Evolutionary conservation across 2,113 vertebrate species (phyloP).

Genomic region (Nannospalax galili): DNA sequence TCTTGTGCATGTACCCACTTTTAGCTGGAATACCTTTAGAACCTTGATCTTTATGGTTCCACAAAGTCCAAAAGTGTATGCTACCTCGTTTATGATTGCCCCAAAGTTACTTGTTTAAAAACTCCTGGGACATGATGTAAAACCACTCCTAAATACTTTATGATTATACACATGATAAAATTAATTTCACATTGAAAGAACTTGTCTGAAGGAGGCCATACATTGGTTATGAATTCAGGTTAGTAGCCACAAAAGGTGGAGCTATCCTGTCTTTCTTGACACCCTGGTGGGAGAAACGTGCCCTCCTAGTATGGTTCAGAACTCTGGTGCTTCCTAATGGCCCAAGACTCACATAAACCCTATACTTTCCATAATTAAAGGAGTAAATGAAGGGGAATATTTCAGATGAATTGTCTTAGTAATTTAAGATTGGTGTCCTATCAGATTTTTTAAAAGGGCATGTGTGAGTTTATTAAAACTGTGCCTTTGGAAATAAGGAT

Average conservation of each 20-base stretch:
- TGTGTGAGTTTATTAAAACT: slow-evolving; percentile 52
- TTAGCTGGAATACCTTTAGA: neutral
- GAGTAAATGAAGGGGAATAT: slow-evolving; percentile 77
- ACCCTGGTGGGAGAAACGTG: slow-evolving; percentile 45
- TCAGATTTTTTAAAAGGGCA: slow-evolving; percentile 72
- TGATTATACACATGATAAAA: neutral
- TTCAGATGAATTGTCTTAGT: slow-evolving; percentile 78
- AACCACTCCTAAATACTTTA: slow-evolving; percentile 50
- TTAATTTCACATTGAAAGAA: slow-evolving; percentile 60
- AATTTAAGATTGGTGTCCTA: slow-evolving; percentile 75
- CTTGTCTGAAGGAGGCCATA: slow-evolving; percentile 13
- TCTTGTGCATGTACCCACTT: neutral
- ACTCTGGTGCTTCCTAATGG: slow-evolving; percentile 74
- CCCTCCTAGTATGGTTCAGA: slow-evolving; percentile 70
- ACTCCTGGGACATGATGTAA: slow-evolving; percentile 40
- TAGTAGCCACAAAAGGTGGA: slow-evolving; percentile 15
- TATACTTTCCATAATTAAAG: slow-evolving; percentile 74
- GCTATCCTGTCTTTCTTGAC: slow-evolving; percentile 33
- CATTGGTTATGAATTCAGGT: neutral
- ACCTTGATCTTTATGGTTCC: neutral
- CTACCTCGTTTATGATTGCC: slow-evolving; percentile 21
- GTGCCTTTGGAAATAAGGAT: neutral
- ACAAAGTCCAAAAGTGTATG: neutral
- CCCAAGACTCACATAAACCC: slow-evolving; percentile 68
- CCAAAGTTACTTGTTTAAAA: slow-evolving; percentile 51